phyloP scores from a whole-genome alignment of 1,140 invertebrate species.

The Cotesia glomerata region DNA sequence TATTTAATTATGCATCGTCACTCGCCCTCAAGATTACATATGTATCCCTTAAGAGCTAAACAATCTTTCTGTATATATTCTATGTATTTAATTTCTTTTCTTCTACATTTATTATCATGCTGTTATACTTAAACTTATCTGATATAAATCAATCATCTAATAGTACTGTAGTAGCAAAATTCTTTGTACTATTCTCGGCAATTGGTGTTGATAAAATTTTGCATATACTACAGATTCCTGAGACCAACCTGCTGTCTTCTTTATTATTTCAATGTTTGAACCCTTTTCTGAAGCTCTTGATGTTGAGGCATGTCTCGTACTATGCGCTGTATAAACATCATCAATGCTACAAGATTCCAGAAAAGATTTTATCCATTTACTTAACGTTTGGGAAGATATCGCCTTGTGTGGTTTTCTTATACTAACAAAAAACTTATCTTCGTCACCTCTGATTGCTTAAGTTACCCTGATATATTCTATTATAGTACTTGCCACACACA shows the following conservation, averaged over 20 bases:
- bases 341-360: neutral
- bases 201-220: slow-evolving; percentile 5
- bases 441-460: neutral
- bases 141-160: too few relatives aligned
- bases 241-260: neutral
- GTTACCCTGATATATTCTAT: neutral
- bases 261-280: neutral
- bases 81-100: neutral
- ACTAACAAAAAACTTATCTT: neutral
- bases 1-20: slow-evolving; percentile 4
- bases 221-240: neutral
- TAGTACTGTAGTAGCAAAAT: too few relatives aligned
- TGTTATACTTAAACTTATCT: neutral
- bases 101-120: neutral
- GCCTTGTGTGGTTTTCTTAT: neutral
- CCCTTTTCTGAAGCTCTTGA: neutral
- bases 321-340: neutral
- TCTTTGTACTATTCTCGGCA: too few relatives aligned
- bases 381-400: neutral
- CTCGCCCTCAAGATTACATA: slow-evolving; percentile 5
- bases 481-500: neutral
- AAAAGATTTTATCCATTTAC: slow-evolving; percentile 3
- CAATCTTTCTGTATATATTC: neutral
- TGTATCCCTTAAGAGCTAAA: slow-evolving; percentile 1
- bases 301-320: neutral